Conservation (phyloP, 2,888 invertebrate species). For the Hoplodrina ambigua region DNA sequence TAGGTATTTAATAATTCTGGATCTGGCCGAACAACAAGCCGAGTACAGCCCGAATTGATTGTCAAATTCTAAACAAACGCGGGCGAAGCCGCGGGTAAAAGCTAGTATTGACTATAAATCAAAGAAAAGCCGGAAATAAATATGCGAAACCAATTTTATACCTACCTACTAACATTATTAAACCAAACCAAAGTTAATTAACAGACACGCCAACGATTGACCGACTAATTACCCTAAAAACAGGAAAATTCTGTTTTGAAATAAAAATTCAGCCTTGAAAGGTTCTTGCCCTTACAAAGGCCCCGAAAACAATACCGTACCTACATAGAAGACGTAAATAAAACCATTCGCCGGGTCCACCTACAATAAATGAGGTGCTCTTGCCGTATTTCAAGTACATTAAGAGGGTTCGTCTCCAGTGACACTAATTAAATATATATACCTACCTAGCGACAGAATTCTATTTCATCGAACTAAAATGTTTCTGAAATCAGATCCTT, state of each 20-base stretch:
- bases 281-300: background rate
- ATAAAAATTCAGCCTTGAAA: slow-evolving; percentile 18
- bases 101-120: no score
- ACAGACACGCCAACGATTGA: background rate
- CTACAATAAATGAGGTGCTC: slow-evolving; percentile 42
- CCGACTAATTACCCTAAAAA: background rate
- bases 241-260: slow-evolving; percentile 7
- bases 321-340: slow-evolving; percentile 29
- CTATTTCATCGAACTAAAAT: slow-evolving; percentile 33
- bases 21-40: no score
- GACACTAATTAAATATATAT: slow-evolving; percentile 57
- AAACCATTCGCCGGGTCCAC: slow-evolving; percentile 38
- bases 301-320: slow-evolving; percentile 25
- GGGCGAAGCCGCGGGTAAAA: no score
- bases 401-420: slow-evolving; percentile 42
- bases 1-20: no score
- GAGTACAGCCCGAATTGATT: no score
- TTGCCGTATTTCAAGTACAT: slow-evolving; percentile 43
- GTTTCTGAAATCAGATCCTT: slow-evolving; percentile 38
- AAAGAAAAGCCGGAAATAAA: no score
- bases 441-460: slow-evolving; percentile 31
- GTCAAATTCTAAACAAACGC: no score
- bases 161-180: background rate
- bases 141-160: no score
- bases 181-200: background rate